These are phyloP conservation scores for Sphenodon punctatus DNA, from an alignment of 2,797 vertebrate genomes.

Conservation along the genomic window DNA sequence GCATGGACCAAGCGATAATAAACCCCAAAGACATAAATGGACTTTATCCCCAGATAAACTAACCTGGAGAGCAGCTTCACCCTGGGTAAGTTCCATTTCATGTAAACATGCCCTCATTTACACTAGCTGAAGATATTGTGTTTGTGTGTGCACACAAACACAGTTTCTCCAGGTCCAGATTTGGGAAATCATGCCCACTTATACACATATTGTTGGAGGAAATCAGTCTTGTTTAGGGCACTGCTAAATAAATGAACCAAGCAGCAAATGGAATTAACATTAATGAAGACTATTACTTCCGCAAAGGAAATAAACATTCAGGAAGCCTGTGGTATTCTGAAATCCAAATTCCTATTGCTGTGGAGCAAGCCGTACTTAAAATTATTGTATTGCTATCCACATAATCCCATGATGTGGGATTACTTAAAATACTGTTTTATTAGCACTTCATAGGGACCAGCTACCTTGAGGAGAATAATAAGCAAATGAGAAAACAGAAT, in stretches of 20 bases:
- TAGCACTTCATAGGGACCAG: conserved; percentile 12
- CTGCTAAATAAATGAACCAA: conserved; percentile 59
- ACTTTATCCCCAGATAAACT: too few species aligned
- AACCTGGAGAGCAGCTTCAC: too few species aligned
- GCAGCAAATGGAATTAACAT: conserved; percentile 53
- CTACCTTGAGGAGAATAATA: background rate
- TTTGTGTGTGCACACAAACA: background rate
- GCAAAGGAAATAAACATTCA: conserved; percentile 46
- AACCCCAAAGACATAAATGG: too few species aligned
- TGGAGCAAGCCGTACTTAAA: conserved; percentile 33
- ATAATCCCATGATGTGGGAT: conserved; percentile 28
- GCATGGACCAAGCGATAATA: too few species aligned
- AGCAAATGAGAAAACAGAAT: conserved; percentile 24
- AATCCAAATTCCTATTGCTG: conserved; percentile 40
- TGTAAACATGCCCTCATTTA: too few species aligned
- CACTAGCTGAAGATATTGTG: conserved; percentile 42
- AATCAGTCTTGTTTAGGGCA: conserved; percentile 59
- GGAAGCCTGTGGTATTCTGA: conserved; percentile 36
- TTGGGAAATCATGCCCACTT: conserved; percentile 59
- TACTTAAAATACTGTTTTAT: background rate
- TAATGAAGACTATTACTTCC: conserved; percentile 59
- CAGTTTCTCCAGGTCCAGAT: conserved; percentile 47
- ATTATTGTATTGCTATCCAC: conserved; percentile 21
- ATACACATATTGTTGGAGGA: conserved; percentile 55
- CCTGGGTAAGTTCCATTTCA: too few species aligned